Evolutionary conservation across 2,888 invertebrate species (phyloP), one percentile per base, ranked within the genome.

Genomic region (Sinopyrophorus schimmeli): DNA sequence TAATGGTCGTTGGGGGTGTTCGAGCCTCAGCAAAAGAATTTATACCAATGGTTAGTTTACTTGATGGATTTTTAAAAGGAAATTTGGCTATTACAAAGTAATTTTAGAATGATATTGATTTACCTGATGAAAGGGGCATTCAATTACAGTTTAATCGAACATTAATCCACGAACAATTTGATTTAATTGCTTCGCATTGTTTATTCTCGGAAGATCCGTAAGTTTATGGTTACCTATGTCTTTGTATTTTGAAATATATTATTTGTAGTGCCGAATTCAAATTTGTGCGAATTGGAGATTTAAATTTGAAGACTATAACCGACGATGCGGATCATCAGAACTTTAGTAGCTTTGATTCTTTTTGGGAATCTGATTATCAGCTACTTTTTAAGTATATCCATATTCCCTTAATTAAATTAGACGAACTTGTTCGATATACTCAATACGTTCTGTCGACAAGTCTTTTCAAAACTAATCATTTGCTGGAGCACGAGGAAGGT

Each of bases 111-210:
- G 28, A 47, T n/a, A 23, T 57, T 16, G 55, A 55, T 5, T 57
- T 43, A 40, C 53, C 50, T n/a, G 50, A 43, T 16, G 37, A 42
- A 9, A 69, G 64, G 11, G 61, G 64, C 0, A 73, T 76, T 53
- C 37, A 54, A 0, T 81, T 79, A 74, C 59, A 57, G 2, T 86
- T 86, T 60, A 85, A 85, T 0, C 86, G 85, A 0, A 77, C 79
- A 3, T 71, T 86, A n/a, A 78, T 86, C 35, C 81, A 80, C 35
- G 58, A 80, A 0, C 70, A 71, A 6, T 83, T 78, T 65, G 77
- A 86, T 24, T 65, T 86, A 4, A 82, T 84, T 0, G 84, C 84
- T 0, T 84, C 81, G 0, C 86, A 86, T 63, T 86, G 86, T 58
- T 16, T 57, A 2, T 42, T 31, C 21, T 47, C 53, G 3, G 17